These are phyloP conservation scores for Tympanoctomys barrerae DNA, from an alignment of 2,797 vertebrate genomes.

Conservation along the genomic window DNA sequence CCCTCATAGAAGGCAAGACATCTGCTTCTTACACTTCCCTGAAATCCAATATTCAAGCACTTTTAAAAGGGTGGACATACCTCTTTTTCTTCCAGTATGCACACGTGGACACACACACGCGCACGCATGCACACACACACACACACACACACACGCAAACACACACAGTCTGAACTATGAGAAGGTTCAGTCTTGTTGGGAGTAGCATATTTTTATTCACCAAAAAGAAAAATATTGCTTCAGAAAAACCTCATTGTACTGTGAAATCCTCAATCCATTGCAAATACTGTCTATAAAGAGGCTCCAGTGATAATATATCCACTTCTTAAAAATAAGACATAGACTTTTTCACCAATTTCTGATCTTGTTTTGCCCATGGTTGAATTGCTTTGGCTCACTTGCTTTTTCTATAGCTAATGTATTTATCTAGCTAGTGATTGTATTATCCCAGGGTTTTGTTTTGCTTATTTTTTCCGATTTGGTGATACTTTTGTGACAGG, in stretches of 20 bases:
- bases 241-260: not conserved
- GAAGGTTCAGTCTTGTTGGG: not conserved
- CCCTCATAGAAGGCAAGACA: not conserved
- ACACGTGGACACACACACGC: too few species aligned
- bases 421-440: not conserved
- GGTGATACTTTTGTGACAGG: not conserved
- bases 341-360: not conserved
- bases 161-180: not conserved
- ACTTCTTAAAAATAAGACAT: not conserved
- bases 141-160: too few species aligned
- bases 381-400: not conserved
- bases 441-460: not conserved
- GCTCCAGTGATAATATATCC: not conserved
- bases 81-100: too few species aligned
- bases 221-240: too few species aligned
- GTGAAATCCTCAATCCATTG: not conserved
- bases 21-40: not conserved
- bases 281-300: not conserved
- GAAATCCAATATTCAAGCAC: not conserved
- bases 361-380: not conserved
- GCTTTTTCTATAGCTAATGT: not conserved
- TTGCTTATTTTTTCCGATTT: not conserved
- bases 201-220: not conserved
- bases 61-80: not conserved
- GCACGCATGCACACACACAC: not conserved